Conservation (phyloP, 2,888 invertebrate genomes). For the Eristalinus sepulchralis region DNA sequence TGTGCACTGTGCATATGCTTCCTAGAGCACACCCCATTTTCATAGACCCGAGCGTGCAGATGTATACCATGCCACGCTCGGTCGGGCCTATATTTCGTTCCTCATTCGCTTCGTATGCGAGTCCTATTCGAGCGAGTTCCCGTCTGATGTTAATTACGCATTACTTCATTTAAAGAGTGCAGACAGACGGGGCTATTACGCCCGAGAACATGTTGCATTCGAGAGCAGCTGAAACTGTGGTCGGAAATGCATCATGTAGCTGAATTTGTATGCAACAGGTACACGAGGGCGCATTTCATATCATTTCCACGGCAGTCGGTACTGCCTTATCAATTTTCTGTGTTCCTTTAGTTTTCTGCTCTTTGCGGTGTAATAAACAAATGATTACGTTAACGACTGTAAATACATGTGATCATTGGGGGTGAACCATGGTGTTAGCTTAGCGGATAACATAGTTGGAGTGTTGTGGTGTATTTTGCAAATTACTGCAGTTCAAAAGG, state of each 20-base stretch:
- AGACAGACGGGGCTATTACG: constrained; percentile 37
- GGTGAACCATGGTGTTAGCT: not conserved
- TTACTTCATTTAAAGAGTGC: constrained; percentile 58
- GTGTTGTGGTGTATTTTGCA: not conserved
- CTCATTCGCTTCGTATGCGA: constrained; percentile 10
- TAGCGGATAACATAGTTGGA: not conserved
- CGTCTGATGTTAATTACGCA: constrained; percentile 62
- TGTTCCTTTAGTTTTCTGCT: not conserved
- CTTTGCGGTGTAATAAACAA: constrained; percentile 13
- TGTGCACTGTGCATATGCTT: constrained; percentile 56
- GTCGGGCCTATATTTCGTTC: constrained; percentile 13
- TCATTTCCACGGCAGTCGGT: not conserved
- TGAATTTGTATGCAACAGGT: constrained; percentile 32
- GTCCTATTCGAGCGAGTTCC: constrained; percentile 26
- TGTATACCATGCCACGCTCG: not conserved
- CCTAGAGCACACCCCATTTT: constrained; percentile 42
- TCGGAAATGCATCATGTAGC: not conserved
- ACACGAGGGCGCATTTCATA: not conserved
- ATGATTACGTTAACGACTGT: constrained; percentile 15
- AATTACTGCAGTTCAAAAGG: constrained; percentile 7
- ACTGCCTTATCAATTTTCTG: constrained; percentile 26
- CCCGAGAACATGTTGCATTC: constrained; percentile 7
- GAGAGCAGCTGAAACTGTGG: constrained; percentile 29
- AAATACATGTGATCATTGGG: not conserved
- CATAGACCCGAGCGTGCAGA: not conserved